Conservation (phyloP, 2,113 vertebrate genomes). For the Dermatemys mawii region DNA sequence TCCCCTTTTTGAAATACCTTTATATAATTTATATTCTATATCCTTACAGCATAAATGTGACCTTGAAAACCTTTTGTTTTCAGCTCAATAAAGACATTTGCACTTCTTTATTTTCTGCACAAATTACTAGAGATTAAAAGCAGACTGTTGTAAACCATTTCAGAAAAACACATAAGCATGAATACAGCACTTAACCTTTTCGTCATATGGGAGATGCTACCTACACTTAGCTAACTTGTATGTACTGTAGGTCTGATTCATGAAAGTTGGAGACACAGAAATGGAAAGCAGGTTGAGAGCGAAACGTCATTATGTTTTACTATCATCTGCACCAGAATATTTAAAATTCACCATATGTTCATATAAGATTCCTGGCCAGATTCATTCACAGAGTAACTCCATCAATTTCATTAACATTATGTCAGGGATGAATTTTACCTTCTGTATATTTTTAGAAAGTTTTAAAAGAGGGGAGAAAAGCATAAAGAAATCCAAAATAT, state of each 20-base stretch:
- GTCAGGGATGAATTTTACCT: not conserved
- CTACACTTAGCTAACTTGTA: not conserved
- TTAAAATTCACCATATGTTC: slow-evolving; percentile 42
- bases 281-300: not conserved
- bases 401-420: slow-evolving; percentile 17
- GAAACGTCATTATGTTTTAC: not conserved
- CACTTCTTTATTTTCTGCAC: not conserved
- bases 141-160: not conserved
- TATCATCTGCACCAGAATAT: not conserved
- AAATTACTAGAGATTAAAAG: not conserved
- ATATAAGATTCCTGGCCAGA: not conserved
- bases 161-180: not conserved
- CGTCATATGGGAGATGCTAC: not conserved
- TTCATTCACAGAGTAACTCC: not conserved
- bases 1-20: not conserved
- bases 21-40: not conserved
- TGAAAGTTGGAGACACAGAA: not conserved
- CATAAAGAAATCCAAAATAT: slow-evolving; percentile 63
- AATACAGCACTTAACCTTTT: not conserved
- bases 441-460: slow-evolving; percentile 67
- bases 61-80: not conserved
- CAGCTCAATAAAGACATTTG: not conserved
- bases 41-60: not conserved
- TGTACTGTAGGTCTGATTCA: not conserved
- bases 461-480: slow-evolving; percentile 45